Percentiles rank a stretch among this genome's conserved stretches.
These are phyloP conservation scores for Idaea dimidiata DNA, from an alignment of 2,888 invertebrate genomes.

Conservation along the genomic window DNA sequence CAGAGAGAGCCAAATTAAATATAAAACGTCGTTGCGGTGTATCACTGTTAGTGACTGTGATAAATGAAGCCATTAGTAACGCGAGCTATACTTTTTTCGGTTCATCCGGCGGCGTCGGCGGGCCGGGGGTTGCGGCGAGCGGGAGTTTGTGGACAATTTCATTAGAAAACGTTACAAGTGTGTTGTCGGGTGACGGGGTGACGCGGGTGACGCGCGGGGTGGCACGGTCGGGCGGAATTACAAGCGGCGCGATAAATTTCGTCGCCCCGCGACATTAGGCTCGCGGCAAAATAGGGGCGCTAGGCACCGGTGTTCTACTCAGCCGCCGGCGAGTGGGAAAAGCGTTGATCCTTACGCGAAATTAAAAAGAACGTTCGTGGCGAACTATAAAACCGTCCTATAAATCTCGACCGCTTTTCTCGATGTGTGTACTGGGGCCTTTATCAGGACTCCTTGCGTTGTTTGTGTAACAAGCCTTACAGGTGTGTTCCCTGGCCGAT, in stretches of 20 bases:
- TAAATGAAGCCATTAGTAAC: slow-evolving; percentile 81
- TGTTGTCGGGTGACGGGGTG: slow-evolving; percentile 72
- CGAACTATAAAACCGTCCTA: slow-evolving; percentile 71
- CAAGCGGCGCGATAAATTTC: slow-evolving; percentile 78
- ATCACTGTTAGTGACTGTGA: slow-evolving; percentile 81
- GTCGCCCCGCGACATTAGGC: slow-evolving; percentile 71
- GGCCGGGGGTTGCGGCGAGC: slow-evolving; percentile 69
- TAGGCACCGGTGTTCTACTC: slow-evolving; percentile 36
- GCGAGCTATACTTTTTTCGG: slow-evolving; percentile 80
- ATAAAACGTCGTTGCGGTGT: slow-evolving; percentile 80
- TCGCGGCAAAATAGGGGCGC: slow-evolving; percentile 59
- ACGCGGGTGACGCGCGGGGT: slow-evolving; percentile 53
- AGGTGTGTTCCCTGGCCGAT: slow-evolving; percentile 50
- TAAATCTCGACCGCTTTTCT: slow-evolving; percentile 59
- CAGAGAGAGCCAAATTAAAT: slow-evolving; percentile 77
- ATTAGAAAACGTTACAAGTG: slow-evolving; percentile 80
- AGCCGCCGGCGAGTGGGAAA: slow-evolving; percentile 38
- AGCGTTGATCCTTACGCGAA: slow-evolving; percentile 65
- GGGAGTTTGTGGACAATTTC: slow-evolving; percentile 79
- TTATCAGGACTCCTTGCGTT: slow-evolving; percentile 56
- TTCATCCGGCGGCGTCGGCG: slow-evolving; percentile 75
- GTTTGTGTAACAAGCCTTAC: slow-evolving; percentile 58
- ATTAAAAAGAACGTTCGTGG: slow-evolving; percentile 75
- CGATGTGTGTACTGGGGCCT: slow-evolving; percentile 60
- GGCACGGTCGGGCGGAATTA: slow-evolving; percentile 65